A percentile compares a stretch with the other conserved stretches of the same genome.
phyloP scores from a whole-genome alignment of 2,797 vertebrate genomes.

The Psittacula echo region DNA sequence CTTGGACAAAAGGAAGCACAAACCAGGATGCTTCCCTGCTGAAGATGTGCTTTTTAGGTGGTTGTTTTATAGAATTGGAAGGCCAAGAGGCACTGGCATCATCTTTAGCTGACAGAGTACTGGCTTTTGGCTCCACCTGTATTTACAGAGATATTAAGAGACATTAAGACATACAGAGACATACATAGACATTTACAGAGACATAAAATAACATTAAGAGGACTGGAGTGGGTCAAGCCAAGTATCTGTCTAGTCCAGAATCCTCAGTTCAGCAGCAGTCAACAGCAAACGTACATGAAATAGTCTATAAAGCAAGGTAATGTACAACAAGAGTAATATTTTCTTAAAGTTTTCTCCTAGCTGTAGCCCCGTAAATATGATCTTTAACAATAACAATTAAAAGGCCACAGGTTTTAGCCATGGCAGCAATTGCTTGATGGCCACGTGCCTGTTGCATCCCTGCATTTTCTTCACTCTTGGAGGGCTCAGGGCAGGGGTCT shows the following conservation, averaged over 20 bases:
- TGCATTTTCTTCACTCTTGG: background rate
- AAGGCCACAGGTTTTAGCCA: background rate
- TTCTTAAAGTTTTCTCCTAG: background rate
- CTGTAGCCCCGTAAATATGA: background rate
- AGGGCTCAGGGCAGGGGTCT: background rate
- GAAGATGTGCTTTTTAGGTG: background rate
- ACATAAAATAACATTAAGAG: background rate
- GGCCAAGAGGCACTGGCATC: background rate
- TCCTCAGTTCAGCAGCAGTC: background rate
- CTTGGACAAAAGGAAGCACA: background rate
- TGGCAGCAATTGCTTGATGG: background rate
- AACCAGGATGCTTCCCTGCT: accelerated
- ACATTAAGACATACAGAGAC: background rate
- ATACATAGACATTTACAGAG: background rate
- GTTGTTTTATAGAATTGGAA: background rate
- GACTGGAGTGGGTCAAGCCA: background rate
- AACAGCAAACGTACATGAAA: background rate
- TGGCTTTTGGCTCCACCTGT: background rate
- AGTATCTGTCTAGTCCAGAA: background rate
- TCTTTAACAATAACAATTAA: background rate
- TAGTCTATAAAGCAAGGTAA: background rate
- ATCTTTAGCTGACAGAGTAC: background rate
- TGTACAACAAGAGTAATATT: background rate
- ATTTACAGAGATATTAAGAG: background rate
- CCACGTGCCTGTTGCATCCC: accelerated